These are phyloP conservation scores for Teleogryllus oceanicus DNA, from an alignment of 2,888 invertebrate species.

Conservation along the genomic window DNA sequence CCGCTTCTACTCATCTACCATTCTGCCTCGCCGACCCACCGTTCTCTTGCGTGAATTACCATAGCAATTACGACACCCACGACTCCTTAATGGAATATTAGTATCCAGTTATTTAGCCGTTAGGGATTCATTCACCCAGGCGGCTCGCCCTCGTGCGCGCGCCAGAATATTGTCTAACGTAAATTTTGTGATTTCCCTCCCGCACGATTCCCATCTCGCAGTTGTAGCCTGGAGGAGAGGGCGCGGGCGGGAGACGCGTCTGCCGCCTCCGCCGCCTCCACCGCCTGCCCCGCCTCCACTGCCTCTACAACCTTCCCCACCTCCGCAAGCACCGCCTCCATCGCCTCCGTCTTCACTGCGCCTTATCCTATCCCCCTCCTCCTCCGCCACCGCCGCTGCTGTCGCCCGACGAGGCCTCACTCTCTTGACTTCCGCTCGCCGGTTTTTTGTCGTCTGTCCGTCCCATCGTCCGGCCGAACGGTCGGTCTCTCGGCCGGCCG, in stretches of 20 bases:
- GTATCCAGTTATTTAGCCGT: neutral
- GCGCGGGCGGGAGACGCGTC: neutral
- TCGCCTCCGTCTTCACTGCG: neutral
- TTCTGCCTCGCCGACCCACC: neutral
- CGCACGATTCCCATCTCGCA: neutral
- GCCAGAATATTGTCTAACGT: neutral
- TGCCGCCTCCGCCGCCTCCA: neutral
- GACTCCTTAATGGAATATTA: slow-evolving; percentile 3
- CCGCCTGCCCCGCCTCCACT: neutral
- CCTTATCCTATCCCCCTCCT: neutral
- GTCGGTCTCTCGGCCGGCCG: neutral
- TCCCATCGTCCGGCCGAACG: neutral
- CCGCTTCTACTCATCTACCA: no score
- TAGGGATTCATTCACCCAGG: neutral
- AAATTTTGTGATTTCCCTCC: neutral
- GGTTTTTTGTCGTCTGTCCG: neutral
- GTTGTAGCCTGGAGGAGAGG: neutral
- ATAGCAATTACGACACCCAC: neutral
- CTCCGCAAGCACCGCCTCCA: no score
- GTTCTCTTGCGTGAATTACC: neutral
- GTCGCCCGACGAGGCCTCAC: neutral
- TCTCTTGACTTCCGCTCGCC: neutral
- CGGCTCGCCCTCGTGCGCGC: neutral
- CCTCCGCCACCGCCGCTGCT: no score
- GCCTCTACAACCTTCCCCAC: neutral